Evolutionary conservation across 2,113 vertebrate genomes (phyloP).

Genomic region (Pseudorasbora parva): DNA sequence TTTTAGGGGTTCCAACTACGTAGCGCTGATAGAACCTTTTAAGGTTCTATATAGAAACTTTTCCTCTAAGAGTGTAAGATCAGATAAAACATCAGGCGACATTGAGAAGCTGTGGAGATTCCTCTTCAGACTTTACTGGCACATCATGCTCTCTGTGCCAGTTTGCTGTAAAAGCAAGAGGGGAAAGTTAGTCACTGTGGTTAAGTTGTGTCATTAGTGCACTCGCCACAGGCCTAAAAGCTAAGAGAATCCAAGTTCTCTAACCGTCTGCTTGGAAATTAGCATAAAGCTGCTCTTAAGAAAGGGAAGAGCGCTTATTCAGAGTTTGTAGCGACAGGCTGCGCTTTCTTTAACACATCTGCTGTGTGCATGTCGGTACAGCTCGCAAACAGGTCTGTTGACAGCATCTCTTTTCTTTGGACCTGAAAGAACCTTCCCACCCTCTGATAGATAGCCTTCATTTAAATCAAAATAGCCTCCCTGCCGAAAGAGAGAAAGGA

Average conservation of each 20-base stretch:
- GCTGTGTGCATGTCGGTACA: conserved; percentile 74
- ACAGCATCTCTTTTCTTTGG: conserved; percentile 74
- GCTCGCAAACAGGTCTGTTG: conserved; percentile 75
- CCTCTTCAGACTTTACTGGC: conserved; percentile 13
- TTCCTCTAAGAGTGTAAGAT: no score
- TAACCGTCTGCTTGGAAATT: conserved; percentile 67
- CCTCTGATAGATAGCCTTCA: conserved; percentile 79
- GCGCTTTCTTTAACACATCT: conserved; percentile 81
- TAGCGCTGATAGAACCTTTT: no score
- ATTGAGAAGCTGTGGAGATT: background rate
- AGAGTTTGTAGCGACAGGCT: conserved; percentile 55
- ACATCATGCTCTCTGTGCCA: conserved; percentile 17
- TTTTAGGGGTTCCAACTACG: no score
- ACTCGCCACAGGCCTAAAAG: conserved; percentile 40
- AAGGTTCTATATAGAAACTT: no score
- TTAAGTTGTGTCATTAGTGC: conserved; percentile 58
- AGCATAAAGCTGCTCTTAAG: conserved; percentile 69
- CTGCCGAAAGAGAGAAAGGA: conserved; percentile 75
- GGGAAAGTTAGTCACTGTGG: conserved; percentile 46
- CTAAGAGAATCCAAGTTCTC: conserved; percentile 43
- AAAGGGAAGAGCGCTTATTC: conserved; percentile 53
- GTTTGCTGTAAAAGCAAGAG: conserved; percentile 37
- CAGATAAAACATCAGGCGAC: background rate
- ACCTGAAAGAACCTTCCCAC: conserved; percentile 73
- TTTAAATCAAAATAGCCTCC: conserved; percentile 84